Base-by-base conservation (phyloP, 2,113 vertebrate species). In the Verasper variegatus region DNA sequence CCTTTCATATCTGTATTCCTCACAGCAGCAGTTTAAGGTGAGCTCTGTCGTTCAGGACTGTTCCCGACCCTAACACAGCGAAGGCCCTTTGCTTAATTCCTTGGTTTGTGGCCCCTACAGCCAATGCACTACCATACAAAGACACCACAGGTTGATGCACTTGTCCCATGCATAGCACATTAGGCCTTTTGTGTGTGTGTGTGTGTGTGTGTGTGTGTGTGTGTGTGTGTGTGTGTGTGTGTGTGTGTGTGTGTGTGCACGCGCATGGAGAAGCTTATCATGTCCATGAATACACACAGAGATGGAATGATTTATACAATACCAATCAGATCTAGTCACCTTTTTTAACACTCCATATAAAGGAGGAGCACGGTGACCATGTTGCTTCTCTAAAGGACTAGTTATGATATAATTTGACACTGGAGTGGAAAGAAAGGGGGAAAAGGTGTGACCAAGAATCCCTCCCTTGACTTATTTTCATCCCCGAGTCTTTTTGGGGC, bases 351-450 rank as follows among this genome's bases (percentile, higher is more conserved):
- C 72, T 78, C 35, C 57, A 58, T 78, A 70, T 45, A 69, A 79
- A 81, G 81, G 55, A 78, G 76, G 86, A 78, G 70, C 87, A 87
- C 84, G 8, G 89, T 83, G 88, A 89, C 87, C 91, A 91, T 82
- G 86, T 88, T 81, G 82, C 84, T 71, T 52, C 79, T 74, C 86
- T 77, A 80, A 81, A 86, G 89, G 76, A 89, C 78, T 86, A 88
- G 92, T 85, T 90, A 93, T 94, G 92, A 92, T 94, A 94, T 94
- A 90, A 93, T 94, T 89, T 92, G 87, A 92, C 81, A 70, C 78
- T 86, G 87, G 74, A 91, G 91, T 84, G 78, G 72, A 80, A 18
- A 63, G 63, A 82, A 71, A 75, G 76, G 84, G 79, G 71, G 78
- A 89, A 31, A 88, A 90, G 86, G 85, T 88, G 91, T 86, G 84